Base-by-base conservation (phyloP, 1,140 invertebrate genomes). In the Portunus trituberculatus region DNA sequence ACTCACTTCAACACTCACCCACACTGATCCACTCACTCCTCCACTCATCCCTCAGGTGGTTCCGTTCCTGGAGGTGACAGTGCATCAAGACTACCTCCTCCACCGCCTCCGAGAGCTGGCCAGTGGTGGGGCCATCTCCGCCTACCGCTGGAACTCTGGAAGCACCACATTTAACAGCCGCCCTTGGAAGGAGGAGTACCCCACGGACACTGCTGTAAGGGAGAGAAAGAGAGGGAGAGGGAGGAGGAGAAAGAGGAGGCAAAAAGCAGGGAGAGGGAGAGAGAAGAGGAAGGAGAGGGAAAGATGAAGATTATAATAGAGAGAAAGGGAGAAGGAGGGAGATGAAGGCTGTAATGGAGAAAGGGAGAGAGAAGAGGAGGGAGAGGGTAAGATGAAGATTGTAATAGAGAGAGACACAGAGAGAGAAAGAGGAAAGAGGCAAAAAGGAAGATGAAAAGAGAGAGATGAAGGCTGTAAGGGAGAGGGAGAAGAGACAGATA, bases 31-130 rank as follows among this genome's bases (percentile, higher is more conserved):
- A n/a, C 28, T 83, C 76, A n/a, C 76, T 29, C 28, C 20, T 29
- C 76, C 25, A 1, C 39, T 90, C 45, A 32, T n/a, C 0, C 25
- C 25, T 39, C 97, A 97, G 82, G 96, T 99, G 4, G 97, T 99
- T 20, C 98, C 98, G 0, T 99, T 98, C 97, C 97, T 99, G 94
- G 98, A 99, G 96, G 97, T 98, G 8, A 98, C 98, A 6, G 97
- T 97, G 7, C 98, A 98, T 97, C 98, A 99, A 96, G 98, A 99
- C 97, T 99, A 99, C 97, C 96, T 99, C 14, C 98, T 98, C 3
- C 98, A 98, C 91, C 97, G 98, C 96, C 98, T 99, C 25, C 93
- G 96, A 97, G 98, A 98, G 94, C 97, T 99, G 7, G 97, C 98
- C 0, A 98, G 97, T 96, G 98, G 98, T 95, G 98, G 98, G 32